phyloP scores from a whole-genome alignment of 2,888 invertebrate species.

The Biston stratarius region DNA sequence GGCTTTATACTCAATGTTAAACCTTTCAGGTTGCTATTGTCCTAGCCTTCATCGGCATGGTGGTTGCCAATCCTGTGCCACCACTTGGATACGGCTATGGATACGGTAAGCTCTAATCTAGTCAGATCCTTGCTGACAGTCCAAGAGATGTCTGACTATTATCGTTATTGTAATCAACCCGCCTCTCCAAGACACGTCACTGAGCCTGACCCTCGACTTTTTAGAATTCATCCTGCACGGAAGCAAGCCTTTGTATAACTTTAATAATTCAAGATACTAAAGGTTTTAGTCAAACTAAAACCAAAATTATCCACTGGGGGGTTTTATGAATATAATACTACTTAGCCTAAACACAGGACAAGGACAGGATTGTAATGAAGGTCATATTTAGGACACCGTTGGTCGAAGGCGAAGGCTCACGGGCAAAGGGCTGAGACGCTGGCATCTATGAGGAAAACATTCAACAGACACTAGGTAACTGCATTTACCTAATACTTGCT shows the following conservation, averaged over 20 bases:
- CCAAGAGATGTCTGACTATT: background rate
- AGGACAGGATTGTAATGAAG: slow-evolving; percentile 29
- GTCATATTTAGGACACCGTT: slow-evolving; percentile 41
- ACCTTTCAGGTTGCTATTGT: slow-evolving; percentile 70
- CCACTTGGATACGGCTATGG: slow-evolving; percentile 55
- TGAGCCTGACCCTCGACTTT: too few relatives aligned
- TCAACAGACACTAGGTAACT: slow-evolving; percentile 41
- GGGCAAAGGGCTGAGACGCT: slow-evolving; percentile 31
- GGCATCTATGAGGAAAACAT: slow-evolving; percentile 36
- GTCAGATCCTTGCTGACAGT: background rate
- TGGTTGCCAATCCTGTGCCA: slow-evolving; percentile 63
- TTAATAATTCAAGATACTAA: too few relatives aligned
- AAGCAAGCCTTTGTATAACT: too few relatives aligned
- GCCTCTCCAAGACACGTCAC: too few relatives aligned
- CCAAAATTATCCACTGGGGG: too few relatives aligned
- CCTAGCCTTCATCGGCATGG: slow-evolving; percentile 70
- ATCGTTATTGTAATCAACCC: too few relatives aligned
- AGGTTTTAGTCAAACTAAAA: too few relatives aligned
- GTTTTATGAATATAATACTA: too few relatives aligned
- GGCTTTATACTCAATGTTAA: background rate
- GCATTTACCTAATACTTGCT: too few relatives aligned
- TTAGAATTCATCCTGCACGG: too few relatives aligned
- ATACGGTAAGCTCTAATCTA: slow-evolving; percentile 52
- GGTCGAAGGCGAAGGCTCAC: slow-evolving; percentile 21
- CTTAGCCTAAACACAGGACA: too few relatives aligned